Conservation (phyloP, 1,140 invertebrate genomes). For the Proctacanthus coquilletti region DNA sequence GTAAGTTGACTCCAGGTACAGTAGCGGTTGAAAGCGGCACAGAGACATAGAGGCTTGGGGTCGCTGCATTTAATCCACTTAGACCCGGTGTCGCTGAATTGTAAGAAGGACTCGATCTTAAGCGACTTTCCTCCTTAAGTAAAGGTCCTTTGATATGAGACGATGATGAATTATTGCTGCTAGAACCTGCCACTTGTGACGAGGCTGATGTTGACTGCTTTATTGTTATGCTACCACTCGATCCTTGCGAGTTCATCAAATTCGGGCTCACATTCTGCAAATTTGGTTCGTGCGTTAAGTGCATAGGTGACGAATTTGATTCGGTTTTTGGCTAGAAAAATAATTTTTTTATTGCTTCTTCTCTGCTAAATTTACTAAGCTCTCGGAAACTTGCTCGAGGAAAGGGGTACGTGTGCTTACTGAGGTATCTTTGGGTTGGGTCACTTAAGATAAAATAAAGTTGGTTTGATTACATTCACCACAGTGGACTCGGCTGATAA, state of each 20-base stretch:
- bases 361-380: no score
- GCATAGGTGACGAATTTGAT: constrained; percentile 1
- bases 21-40: constrained; percentile 28
- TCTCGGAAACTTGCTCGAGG: no score
- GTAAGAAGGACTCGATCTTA: neutral
- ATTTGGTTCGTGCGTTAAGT: constrained; percentile 4
- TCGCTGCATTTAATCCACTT: constrained; percentile 7
- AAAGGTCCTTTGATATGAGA: neutral
- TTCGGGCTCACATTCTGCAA: constrained; percentile 6
- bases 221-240: neutral
- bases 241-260: neutral
- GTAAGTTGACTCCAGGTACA: constrained; percentile 30
- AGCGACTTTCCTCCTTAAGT: neutral
- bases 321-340: neutral
- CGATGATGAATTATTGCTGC: neutral
- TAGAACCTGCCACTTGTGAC: neutral
- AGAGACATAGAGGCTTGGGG: constrained; percentile 26
- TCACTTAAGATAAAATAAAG: no score
- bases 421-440: no score
- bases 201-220: neutral
- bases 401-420: no score
- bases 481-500: no score
- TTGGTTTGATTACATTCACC: no score
- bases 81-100: neutral
- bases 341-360: no score